phyloP scores from a whole-genome alignment of 2,888 invertebrate species.

The Thera obeliscata region DNA sequence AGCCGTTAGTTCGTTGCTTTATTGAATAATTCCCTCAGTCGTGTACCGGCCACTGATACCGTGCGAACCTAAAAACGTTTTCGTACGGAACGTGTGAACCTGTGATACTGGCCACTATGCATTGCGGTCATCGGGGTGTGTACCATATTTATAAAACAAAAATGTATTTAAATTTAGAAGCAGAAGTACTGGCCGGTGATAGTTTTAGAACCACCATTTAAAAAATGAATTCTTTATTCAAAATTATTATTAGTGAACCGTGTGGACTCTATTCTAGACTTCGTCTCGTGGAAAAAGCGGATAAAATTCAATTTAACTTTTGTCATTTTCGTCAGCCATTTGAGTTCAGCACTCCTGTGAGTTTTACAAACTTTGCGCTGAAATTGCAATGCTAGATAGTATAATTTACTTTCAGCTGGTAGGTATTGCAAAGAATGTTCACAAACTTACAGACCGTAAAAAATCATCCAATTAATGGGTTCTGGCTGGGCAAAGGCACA shows the following conservation, averaged over 20 bases:
- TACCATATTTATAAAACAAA: neutral
- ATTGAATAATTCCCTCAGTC: conserved; percentile 80
- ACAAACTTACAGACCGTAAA: too few species aligned
- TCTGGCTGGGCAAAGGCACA: neutral
- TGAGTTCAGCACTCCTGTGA: neutral
- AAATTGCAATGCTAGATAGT: conserved; percentile 4
- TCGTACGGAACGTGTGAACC: conserved; percentile 7
- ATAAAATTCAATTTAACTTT: conserved; percentile 16
- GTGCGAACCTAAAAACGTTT: conserved; percentile 42
- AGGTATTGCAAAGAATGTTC: too few species aligned
- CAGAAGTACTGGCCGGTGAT: neutral
- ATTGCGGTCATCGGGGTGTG: conserved; percentile 54
- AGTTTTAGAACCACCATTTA: neutral
- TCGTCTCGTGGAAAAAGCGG: conserved; percentile 1
- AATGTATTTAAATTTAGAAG: neutral
- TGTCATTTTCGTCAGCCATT: conserved; percentile 9
- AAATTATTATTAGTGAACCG: neutral
- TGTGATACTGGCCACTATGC: conserved; percentile 49
- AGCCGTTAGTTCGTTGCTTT: conserved; percentile 81
- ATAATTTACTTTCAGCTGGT: neutral
- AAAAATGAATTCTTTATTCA: conserved; percentile 4
- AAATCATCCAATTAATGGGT: neutral
- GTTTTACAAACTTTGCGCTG: conserved; percentile 7
- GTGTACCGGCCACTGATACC: conserved; percentile 49
- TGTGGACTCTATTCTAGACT: neutral